Evolutionary conservation across 2,113 vertebrate genomes (phyloP), one percentile per base, ranked within the genome.

Genomic region (Tautogolabrus adspersus): DNA sequence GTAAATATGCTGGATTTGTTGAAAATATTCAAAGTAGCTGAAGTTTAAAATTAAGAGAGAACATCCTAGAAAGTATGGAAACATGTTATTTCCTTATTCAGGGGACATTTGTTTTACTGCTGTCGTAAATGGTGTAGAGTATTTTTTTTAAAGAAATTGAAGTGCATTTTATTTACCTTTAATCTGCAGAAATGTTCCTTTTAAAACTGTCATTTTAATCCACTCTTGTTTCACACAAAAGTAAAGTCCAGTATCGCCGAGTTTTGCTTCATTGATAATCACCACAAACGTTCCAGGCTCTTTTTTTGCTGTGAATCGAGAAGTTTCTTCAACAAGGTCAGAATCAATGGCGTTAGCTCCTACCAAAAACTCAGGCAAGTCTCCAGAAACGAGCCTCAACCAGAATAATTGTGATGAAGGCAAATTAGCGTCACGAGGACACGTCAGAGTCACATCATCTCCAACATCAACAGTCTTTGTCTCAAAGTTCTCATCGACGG

Each of bases 171-270:
- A n/a, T n/a, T 26, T 86, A 90, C 88, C 88, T 72, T 47, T 75
- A 18, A 89, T 42, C 0, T 34, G 65, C 9, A 89, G 55, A 75
- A 82, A 63, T 42, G n/a, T 52, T 72, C 54, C 69, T 0, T 30
- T 66, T 37, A 82, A 2, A 76, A 88, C 70, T 7, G 0, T 77
- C 18, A 86, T 4, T 1, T 22, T 1, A 9, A 52, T n/a, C 6
- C n/a, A 0, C 0, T 23, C 0, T 4, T 40, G n/a, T 72, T 18
- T 49, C 0, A 77, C 18, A 64, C 88, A 88, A 23, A 68, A 79
- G 58, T 90, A 90, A 26, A 77, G 2, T 22, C 44, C 89, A 60
- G 68, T 56, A 66, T 90, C 84, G 0, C 0, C 79, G 22, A 44
- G 22, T n/a, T 77, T 3, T 46, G 77, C 8, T 64, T 61, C 0